Evolutionary conservation across 2,113 vertebrate genomes (phyloP), one percentile per base, ranked within the genome.

Genomic region (Rallus limicola): DNA sequence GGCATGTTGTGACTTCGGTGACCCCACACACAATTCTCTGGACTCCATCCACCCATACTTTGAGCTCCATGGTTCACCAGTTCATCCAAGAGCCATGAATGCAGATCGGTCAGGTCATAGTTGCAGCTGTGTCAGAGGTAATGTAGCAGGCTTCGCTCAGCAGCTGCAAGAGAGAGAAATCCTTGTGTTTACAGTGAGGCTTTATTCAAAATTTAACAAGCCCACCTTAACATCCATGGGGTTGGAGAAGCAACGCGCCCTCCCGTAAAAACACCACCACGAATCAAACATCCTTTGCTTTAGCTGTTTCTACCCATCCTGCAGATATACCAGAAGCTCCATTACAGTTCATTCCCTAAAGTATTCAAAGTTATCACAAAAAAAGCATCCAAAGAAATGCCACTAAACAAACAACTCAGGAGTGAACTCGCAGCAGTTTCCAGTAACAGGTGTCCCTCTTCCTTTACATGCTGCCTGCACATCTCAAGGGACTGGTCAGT

Each of bases 21-120:
- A 99, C 99, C 16, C 99, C 99, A 40, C 99, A 99, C 62, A 99
- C 99, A 11, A 99, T 99, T 85, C 99, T 98, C 98, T 99, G 99
- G 84, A 99, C 98, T 97, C 99, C 99, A 90, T 99, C 99, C 88
- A 99, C 99, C 99, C 99, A 99, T 92, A 99, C 99, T 97, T 99
- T 99, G 80, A 99, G 99, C 98, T 99, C 99, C 99, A 99, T 99
- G 97, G 97, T 98, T 94, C 84, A 84, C 71, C 75, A 76, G 92
- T 91, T 98, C 93, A 97, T 82, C 86, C 92, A 88, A 93, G 77
- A 90, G 94, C 96, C 97, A 97, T 88, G 96, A 95, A 93, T 90
- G 88, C 68, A 50, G 78, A 87, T 77, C 84, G 38, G 65, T 98
- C 97, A 98, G 89, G 97, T 97, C 98, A 98, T 97, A 76, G 89